Base-by-base conservation (phyloP, 2,113 vertebrate species). In the Phrynosoma blainvillii region DNA sequence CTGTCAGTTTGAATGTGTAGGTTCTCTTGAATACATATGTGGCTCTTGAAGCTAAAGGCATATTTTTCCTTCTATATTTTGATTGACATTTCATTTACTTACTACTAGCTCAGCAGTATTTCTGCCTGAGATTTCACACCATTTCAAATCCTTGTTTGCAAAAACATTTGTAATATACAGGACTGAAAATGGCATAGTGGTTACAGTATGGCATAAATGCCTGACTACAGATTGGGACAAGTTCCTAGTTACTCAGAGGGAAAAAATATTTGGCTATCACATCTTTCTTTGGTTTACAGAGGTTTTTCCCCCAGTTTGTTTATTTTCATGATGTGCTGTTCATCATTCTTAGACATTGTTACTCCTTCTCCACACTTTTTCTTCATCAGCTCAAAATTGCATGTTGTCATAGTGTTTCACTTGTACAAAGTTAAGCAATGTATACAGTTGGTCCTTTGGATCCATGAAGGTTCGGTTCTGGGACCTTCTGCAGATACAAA, bases 81-180 rank as follows among this genome's bases (percentile, higher is more conserved):
- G 90, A 94, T 88, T 92, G 89, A 74, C 16, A 0, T 93, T 95
- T 89, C 87, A 92, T 18, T 86, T 95, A 88, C 59, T 82, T 88
- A 91, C 42, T 79, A n/a, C 42, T 79, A n/a, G 40, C 73, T 91
- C 90, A 94, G 92, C 90, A 94, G 47, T 93, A 94, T 91, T 96
- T 92, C n/a, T 92, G 42, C 16, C 56, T 88, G 66, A 93, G 75
- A 91, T 76, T 87, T 90, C 78, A 92, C 89, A 87, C 92, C 94
- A 92, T 93, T 91, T n/a, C 0, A 90, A 89, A 42, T 91, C 89
- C 82, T 79, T 84, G 80, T 88, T 92, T 85, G 92, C 84, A 86
- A 79, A 47, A 40, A 88, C 91, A 56, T 89, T 74, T 91, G 73
- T 94, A 92, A 94, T 91, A 88, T 92, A 80, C 25, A n/a, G 92